A percentile compares a stretch with the other conserved stretches of the same genome.
Evolutionary conservation across 2,797 vertebrate species (phyloP).

Genomic region (Poliocrania exsul): DNA sequence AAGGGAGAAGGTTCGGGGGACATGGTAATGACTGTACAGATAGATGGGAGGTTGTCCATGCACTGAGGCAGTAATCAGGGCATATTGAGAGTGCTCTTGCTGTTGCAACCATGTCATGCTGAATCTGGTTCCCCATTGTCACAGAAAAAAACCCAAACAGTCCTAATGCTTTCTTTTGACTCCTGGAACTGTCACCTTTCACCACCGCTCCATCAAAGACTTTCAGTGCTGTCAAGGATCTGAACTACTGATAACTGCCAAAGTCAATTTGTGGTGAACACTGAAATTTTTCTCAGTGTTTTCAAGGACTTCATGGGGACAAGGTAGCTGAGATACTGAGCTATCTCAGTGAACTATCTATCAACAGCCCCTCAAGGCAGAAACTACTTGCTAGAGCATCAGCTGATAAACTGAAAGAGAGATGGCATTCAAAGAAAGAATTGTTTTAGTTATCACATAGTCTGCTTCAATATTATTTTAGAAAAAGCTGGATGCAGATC

Average conservation of each 20-base stretch:
- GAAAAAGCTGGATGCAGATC: not conserved
- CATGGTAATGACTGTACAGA: not conserved
- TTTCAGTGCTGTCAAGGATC: not conserved
- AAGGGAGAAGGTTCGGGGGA: not conserved
- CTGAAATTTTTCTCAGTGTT: not conserved
- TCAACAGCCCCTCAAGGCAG: not conserved
- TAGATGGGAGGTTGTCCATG: not conserved
- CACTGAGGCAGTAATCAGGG: not conserved
- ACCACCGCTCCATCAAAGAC: not conserved
- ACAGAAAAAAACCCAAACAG: fast-evolving
- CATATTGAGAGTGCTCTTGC: not conserved
- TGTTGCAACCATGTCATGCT: not conserved
- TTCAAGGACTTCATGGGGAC: not conserved
- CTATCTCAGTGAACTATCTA: not conserved
- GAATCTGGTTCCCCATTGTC: not conserved
- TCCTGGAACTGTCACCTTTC: not conserved
- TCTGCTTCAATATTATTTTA: not conserved
- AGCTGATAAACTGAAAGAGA: not conserved
- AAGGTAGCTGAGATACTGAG: not conserved
- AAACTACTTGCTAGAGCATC: not conserved
- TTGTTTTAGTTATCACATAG: not conserved
- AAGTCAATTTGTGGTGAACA: not conserved
- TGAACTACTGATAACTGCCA: not conserved
- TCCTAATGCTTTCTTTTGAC: not conserved
- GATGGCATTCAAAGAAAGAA: not conserved